Evolutionary conservation across 2,888 invertebrate genomes (phyloP).

Genomic region (Daptonema setosum): DNA sequence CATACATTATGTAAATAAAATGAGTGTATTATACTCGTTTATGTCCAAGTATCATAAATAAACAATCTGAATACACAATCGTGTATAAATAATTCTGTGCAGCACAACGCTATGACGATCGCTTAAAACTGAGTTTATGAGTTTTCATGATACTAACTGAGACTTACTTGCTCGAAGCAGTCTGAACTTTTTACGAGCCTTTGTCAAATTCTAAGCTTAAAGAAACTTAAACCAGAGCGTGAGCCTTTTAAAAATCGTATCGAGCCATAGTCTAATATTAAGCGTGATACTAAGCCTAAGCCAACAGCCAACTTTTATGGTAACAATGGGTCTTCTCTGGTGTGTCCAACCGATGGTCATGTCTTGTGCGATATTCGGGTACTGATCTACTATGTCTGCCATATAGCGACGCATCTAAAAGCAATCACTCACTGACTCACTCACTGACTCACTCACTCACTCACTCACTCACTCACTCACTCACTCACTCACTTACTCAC

Average conservation of each 20-base stretch:
- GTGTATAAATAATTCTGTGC: too few relatives aligned
- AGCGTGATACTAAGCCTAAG: background rate
- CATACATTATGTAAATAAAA: background rate
- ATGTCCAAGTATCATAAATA: too few relatives aligned
- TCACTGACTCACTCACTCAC: too few relatives aligned
- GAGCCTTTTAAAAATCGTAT: too few relatives aligned
- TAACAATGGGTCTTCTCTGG: conserved; percentile 18
- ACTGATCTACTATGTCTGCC: conserved; percentile 16
- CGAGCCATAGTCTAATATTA: too few relatives aligned
- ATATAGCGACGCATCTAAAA: conserved; percentile 19
- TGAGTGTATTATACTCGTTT: background rate
- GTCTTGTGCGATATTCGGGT: conserved; percentile 18
- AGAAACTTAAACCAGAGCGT: background rate
- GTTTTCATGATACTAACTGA: background rate
- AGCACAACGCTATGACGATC: too few relatives aligned
- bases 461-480: too few relatives aligned
- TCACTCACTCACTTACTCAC: too few relatives aligned
- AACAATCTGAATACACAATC: too few relatives aligned
- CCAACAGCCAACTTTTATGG: background rate
- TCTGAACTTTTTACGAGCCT: background rate
- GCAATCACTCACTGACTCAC: background rate
- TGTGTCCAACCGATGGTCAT: conserved; percentile 21
- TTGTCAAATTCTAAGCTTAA: too few relatives aligned
- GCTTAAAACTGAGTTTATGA: too few relatives aligned
- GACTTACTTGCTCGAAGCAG: too few relatives aligned